phyloP scores from a whole-genome alignment of 1,140 invertebrate genomes.

The Bombyx mandarina region DNA sequence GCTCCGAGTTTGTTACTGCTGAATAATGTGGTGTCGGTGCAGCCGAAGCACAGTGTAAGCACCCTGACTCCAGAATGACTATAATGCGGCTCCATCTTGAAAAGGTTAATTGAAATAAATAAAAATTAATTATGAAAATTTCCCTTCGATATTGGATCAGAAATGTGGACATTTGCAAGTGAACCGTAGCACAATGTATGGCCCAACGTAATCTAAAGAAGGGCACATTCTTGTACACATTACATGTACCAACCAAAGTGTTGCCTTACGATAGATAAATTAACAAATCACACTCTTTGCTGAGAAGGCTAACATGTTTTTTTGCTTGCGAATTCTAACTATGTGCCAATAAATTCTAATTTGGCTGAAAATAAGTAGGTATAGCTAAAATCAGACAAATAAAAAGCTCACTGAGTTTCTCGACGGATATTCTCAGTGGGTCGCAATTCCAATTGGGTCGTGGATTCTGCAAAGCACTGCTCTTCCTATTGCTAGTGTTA shows the following conservation, averaged over 20 bases:
- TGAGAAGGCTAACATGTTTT: not conserved
- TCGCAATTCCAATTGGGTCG: too few species aligned
- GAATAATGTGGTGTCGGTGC: constrained; percentile 65
- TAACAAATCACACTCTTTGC: not conserved
- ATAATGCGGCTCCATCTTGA: constrained; percentile 53
- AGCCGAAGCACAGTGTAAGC: constrained; percentile 71
- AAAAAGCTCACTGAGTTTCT: too few species aligned
- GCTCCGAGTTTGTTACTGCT: constrained; percentile 36
- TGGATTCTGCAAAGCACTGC: too few species aligned
- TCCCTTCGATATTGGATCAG: too few species aligned
- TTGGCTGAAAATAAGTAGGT: not conserved
- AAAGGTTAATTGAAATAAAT: constrained; percentile 9
- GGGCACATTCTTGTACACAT: not conserved
- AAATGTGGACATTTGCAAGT: too few species aligned
- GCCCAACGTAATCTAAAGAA: too few species aligned
- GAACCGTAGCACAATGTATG: too few species aligned
- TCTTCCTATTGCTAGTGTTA: too few species aligned
- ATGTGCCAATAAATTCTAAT: not conserved
- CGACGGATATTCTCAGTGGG: too few species aligned
- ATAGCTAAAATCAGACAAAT: not conserved
- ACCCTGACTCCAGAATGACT: constrained; percentile 70
- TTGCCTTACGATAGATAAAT: too few species aligned
- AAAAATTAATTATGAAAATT: too few species aligned
- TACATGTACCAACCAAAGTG: not conserved
- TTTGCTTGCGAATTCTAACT: not conserved